Base-by-base conservation (phyloP, 2,797 vertebrate genomes). In the Onychomys arenicola region DNA sequence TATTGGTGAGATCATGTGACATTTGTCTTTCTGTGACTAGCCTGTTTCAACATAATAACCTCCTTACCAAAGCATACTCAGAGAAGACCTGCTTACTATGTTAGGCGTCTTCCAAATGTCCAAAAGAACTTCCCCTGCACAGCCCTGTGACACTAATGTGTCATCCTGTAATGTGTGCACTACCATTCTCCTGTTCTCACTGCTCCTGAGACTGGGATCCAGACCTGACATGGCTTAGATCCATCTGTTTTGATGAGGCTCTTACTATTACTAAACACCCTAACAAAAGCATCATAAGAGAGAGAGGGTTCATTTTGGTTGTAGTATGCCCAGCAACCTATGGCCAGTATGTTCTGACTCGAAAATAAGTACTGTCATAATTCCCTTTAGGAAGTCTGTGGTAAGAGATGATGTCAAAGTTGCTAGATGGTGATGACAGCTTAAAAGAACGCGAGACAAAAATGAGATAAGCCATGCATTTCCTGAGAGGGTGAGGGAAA, bases 381-480 rank as follows among this genome's bases (percentile, higher is more conserved):
- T 69, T 19, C 34, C n/a, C 49, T 40, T 32, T 78, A 29, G 76
- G n/a, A 83, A 95, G 57, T 89, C 6, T 89, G 11, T 89, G 69
- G 14, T 52, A 94, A 92, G 78, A 81, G 52, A 61, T 9, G 77
- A 23, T 0, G 77, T 55, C 16, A 73, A 93, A 93, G 37, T 73
- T 93, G 59, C 69, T 71, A 83, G 17, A 46, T 32, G 3, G 37
- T 65, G 52, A 63, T 43, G 40, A 92, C 63, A 91, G 59, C 37
- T 71, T 19, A 92, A 80, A 84, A 57, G 49, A 95, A 90, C 32
- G 37, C 61, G 87, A 97, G 52, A 55, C 5, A 32, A 73, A 95
- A 89, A 75, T 59, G 32, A 91, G 82, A 94, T 17, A 57, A n/a
- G 83, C 37, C 89, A 57, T 37, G 23, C 16, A 88, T 63, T 34